Evolutionary conservation across 1,140 invertebrate genomes (phyloP), one percentile per base, ranked within the genome.

Genomic region (Meloidogyne chitwoodi): DNA sequence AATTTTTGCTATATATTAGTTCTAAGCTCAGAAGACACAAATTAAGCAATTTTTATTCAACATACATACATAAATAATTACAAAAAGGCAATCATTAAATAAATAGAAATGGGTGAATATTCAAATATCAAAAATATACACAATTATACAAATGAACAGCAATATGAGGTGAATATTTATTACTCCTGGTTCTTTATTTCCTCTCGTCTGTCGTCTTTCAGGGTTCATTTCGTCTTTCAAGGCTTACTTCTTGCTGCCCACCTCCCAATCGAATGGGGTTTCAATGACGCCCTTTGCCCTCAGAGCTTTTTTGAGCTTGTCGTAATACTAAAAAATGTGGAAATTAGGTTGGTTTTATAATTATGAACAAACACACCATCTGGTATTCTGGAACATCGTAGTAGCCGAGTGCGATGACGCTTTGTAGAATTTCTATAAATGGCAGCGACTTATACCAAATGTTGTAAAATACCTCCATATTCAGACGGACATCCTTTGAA

Each of bases 181-280:
- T n/a, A n/a, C n/a, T n/a, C n/a, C n/a, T n/a, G n/a, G n/a, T n/a
- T n/a, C n/a, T n/a, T n/a, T n/a, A n/a, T 48, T 68, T 12, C 38
- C 38, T 10, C 3, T 41, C 38, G 12, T 41, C 38, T 34, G 31
- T 34, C 38, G 16, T 14, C 16, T 41, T n/a, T n/a, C n/a, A n/a
- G n/a, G n/a, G n/a, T 38, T 38, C 34, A 4, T 38, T 10, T 8
- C 10, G 4, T 38, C 34, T 8, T 38, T 31, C 34, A 38, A 4
- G 19, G n/a, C 48, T 56, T 56, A 19, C 48, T 56, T 19, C 48
- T 56, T 4, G 19, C 6, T 19, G 5, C n/a, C 19, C 19, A 1
- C 62, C 66, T 76, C 75, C 75, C 75, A 76, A 24, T 76, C 81
- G 41, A 83, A 83, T 5, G 81, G 81, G 31, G 83, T 83, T 64